phyloP scores from a whole-genome alignment of 2,113 vertebrate genomes.

The Galbula dea region DNA sequence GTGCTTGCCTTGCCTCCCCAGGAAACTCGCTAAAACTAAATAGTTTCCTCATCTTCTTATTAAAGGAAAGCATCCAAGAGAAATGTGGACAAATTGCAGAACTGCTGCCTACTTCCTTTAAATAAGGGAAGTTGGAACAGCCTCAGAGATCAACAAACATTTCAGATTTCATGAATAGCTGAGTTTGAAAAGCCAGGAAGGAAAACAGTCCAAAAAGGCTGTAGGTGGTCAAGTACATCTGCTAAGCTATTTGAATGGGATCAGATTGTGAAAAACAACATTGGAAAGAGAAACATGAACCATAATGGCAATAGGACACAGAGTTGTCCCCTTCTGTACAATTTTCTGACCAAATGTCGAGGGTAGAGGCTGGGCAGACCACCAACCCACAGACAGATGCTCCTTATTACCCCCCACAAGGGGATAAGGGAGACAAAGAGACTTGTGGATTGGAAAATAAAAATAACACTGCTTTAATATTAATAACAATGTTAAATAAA shows the following conservation, averaged over 20 bases:
- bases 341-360: not conserved
- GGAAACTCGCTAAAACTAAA: not conserved
- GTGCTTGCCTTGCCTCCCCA: not conserved
- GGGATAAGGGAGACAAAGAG: too few relatives aligned
- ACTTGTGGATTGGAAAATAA: too few relatives aligned
- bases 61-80: constrained; percentile 13
- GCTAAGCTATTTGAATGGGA: not conserved
- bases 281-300: not conserved
- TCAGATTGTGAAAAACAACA: not conserved
- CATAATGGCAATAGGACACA: not conserved
- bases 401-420: too few relatives aligned
- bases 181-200: constrained; percentile 37
- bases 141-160: constrained; percentile 43
- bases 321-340: not conserved
- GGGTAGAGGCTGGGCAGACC: too few relatives aligned
- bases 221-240: constrained; percentile 62
- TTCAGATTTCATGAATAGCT: constrained; percentile 51
- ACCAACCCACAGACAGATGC: too few relatives aligned
- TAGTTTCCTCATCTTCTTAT: not conserved
- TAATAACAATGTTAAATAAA: too few relatives aligned
- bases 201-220: constrained; percentile 21
- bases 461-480: too few relatives aligned
- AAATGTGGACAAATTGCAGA: constrained; percentile 30
- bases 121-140: constrained; percentile 33
- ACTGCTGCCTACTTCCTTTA: constrained; percentile 22